Evolutionary conservation across 2,113 vertebrate species (phyloP), one percentile per base, ranked within the genome.

Genomic region (Hemibagrus wyckioides): DNA sequence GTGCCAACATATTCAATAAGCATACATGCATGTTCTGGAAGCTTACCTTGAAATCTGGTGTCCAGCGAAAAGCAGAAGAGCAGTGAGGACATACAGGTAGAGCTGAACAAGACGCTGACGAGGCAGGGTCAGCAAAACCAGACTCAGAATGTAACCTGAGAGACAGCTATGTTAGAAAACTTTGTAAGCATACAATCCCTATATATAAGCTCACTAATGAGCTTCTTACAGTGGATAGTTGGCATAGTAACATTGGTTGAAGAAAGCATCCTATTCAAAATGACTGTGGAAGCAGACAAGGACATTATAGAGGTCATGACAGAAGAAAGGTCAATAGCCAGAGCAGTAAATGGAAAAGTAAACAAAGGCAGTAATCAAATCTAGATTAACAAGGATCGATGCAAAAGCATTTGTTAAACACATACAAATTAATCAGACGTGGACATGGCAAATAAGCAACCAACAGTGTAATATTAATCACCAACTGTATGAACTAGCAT

Each of bases 81-180:
- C 98, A 36, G 98, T 98, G 84, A 99, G 93, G 87, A 99, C 96
- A 82, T 99, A 99, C 57, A 99, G 92, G 94, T 99, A 99, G 88
- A 99, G 97, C 92, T 97, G 97, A 93, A 99, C 97, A 88, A 99
- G 95, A 89, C 98, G 98, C 93, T 99, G 98, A 84, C 97, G 96
- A 87, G 98, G 98, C 91, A 99, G 95, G 83, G 98, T 99, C 28
- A 99, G 93, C 59, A 99, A 95, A 67, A 99, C 97, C 92, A 99
- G 95, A 94, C 98, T 99, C 92, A 99, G 92, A 91, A 99, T 97
- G 92, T 99, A 99, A 94, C 98, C 98, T 99, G 52, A 86, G 80
- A 48, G 41, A 65, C n/a, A 76, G 36, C 82, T 65, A 21, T 67
- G 82, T 67, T 83, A 83, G 44, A 83, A 77, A 81, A 57, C 21